Base-by-base conservation (phyloP, 1,140 invertebrate species). In the Manduca sexta region DNA sequence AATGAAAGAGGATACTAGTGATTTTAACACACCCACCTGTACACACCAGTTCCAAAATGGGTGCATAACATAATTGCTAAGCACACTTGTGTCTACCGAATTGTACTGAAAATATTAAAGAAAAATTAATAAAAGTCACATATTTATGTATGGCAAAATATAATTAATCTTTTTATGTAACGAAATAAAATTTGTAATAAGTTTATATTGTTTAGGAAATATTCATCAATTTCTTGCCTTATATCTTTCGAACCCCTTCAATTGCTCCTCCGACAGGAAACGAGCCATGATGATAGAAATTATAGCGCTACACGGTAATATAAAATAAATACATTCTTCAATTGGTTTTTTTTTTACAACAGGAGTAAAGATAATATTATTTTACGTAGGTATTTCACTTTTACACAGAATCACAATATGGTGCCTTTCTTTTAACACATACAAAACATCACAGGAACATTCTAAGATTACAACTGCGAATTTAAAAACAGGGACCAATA, bases 11-110 rank as follows among this genome's bases (percentile, higher is more conserved):
- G 5, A 35, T 5, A 35, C 1, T 35, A 11, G 5, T 26, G 1
- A 8, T n/a, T n/a, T n/a, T n/a, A 8, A 14, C n/a, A 48, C 14
- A 74, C 83, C 84, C 89, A 98, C 97, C 91, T 97, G 89, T 7
- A 99, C 95, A 57, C 95, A 91, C 88, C 90, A 91, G 76, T 99
- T 96, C 97, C 97, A 99, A 86, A 98, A 98, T 17, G 97, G 97
- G 80, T 99, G 97, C 94, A 97, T 98, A 66, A 98, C 90, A 92
- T 98, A 98, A 45, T 94, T 93, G 74, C 96, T 97, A 8, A 99
- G 87, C 38, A 95, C 92, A 83, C 95, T 97, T 5, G 95, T 98
- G 82, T 99, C 97, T 65, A 97, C 88, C 37, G 94, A 94, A 82
- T 91, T 97, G 74, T 99, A 99, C 96, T 98, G 90, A 73, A 93